These are phyloP conservation scores for Nephrotoma guestfalica DNA, from an alignment of 2,888 invertebrate genomes.

Conservation along the genomic window DNA sequence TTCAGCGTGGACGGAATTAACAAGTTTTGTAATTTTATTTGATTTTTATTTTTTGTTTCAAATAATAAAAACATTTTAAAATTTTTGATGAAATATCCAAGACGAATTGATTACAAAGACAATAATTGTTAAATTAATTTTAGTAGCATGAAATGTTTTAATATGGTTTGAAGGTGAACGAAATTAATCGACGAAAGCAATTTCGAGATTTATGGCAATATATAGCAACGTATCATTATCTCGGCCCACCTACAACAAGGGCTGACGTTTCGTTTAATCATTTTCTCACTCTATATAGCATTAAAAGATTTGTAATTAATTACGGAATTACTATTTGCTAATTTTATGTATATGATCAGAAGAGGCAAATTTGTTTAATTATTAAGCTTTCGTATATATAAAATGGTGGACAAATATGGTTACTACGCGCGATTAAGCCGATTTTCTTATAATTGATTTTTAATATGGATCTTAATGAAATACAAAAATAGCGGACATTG, in stretches of 20 bases:
- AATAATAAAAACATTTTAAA: background rate
- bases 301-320: background rate
- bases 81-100: background rate
- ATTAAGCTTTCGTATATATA: background rate
- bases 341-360: background rate
- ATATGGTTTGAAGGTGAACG: background rate
- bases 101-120: background rate
- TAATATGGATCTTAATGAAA: background rate
- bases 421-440: background rate
- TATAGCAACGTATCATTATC: background rate
- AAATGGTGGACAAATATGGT: background rate
- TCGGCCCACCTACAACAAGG: background rate
- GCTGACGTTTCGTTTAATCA: background rate
- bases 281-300: background rate
- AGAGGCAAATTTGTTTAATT: background rate
- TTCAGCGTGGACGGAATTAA: constrained; percentile 3
- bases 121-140: background rate
- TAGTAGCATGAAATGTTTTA: background rate
- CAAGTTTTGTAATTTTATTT: background rate
- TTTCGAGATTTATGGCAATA: background rate
- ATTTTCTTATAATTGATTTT: background rate
- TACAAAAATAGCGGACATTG: background rate
- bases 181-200: background rate
- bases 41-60: background rate
- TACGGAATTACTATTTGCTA: background rate